Base-by-base conservation (phyloP, 2,797 vertebrate species). In the Distichodus sexfasciatus region DNA sequence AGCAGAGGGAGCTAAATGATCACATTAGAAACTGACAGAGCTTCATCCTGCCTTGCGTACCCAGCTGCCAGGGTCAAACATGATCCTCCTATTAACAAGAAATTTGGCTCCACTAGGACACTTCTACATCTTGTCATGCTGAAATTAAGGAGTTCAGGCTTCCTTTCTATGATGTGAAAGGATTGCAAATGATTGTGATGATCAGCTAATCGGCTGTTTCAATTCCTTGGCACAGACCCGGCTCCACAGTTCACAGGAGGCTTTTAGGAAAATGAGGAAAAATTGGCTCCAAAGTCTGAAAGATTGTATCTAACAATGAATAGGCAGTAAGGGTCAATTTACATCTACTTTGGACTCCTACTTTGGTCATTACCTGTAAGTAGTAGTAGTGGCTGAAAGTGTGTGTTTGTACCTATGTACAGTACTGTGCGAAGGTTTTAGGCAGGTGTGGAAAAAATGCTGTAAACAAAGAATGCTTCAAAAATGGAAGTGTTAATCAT, bases 1-100 rank as follows among this genome's bases (percentile, higher is more conserved):
- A 66, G 62, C 63, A 72, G 70, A 72, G 70, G 70, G 70, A 35
- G 70, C 54, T 31, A 72, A 29, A 66, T 21, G 28, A 53, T 66
- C 29, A 46, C 14, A 6, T 24, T 15, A 24, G 12, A 10, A 36
- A 29, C 2, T 29, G 4, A 6, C 15, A 48, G 33, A 19, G 29
- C 8, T 28, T 8, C 4, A 8, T 44, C 26, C 44, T 40, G 26
- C 53, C 26, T 38, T 8, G 48, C 38, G 23, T 19, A n/a, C 40
- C n/a, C 6, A 14, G 21, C 21, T 19, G 28, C 29, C n/a, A 21
- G 24, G n/a, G 23, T 17, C 31, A 38, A 23, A 70, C 28, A 60
- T 4, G 19, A n/a, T 26, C 36, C 17, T 26, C 21, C 23, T 14
- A 8, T 26, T 21, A 15, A 33, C 41, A 19, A 66, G 36, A 44